These are phyloP conservation scores for Anagrus nilaparvatae DNA, from an alignment of 1,140 invertebrate genomes.

Conservation along the genomic window DNA sequence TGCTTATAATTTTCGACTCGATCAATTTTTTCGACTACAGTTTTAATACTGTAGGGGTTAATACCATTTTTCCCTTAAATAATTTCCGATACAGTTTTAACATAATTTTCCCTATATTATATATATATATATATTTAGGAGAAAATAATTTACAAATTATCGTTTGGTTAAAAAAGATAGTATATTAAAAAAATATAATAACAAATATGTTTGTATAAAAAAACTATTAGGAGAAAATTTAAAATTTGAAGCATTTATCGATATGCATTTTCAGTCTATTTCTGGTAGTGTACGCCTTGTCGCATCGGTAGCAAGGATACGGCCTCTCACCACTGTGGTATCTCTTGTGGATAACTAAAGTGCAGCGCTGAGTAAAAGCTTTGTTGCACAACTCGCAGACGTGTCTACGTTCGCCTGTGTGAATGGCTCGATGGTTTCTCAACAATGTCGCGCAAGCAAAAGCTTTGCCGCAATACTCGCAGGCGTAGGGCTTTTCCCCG, in stretches of 20 bases:
- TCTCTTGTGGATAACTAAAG: constrained; percentile 63
- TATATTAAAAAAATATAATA: too few relatives aligned
- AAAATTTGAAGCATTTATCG: constrained; percentile 37
- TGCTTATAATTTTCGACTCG: too few relatives aligned
- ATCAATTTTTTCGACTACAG: too few relatives aligned
- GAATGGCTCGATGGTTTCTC: constrained; percentile 51
- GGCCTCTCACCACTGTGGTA: constrained; percentile 70
- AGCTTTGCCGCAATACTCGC: constrained; percentile 51
- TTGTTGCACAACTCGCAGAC: constrained; percentile 60
- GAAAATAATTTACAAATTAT: too few relatives aligned
- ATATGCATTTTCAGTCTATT: constrained; percentile 52
- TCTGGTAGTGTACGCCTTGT: constrained; percentile 53
- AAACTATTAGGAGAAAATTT: too few relatives aligned
- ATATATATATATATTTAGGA: too few relatives aligned
- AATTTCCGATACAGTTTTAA: too few relatives aligned
- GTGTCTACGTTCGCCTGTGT: constrained; percentile 56
- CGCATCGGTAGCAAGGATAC: constrained; percentile 59
- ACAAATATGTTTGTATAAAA: too few relatives aligned
- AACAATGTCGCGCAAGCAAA: constrained; percentile 55
- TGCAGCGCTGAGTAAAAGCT: constrained; percentile 68
- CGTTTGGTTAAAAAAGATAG: too few relatives aligned
- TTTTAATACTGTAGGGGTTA: too few relatives aligned
- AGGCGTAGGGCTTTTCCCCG: constrained; percentile 47
- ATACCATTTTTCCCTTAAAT: too few relatives aligned
- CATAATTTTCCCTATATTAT: too few relatives aligned